phyloP scores from a whole-genome alignment of 1,140 invertebrate species.

The Hylaeus volcanicus region DNA sequence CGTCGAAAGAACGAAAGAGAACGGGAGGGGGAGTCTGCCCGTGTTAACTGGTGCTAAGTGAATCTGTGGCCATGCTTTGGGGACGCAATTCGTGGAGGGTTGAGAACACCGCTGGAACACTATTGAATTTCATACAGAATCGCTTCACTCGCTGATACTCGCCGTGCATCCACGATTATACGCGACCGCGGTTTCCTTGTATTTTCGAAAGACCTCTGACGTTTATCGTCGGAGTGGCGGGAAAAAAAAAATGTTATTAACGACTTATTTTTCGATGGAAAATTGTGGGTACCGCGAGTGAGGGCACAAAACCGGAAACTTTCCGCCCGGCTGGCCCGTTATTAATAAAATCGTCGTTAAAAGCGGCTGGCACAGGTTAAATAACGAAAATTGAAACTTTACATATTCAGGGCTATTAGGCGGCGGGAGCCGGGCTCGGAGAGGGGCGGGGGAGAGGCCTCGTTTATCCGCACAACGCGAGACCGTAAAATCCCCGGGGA shows the following conservation, averaged over 20 bases:
- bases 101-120: conserved; percentile 56
- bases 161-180: conserved; percentile 24
- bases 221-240: not conserved
- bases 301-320: conserved; percentile 31
- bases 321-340: conserved; percentile 37
- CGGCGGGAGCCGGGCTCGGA: too few relatives aligned
- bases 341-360: conserved; percentile 54
- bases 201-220: not conserved
- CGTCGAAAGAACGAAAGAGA: conserved; percentile 27
- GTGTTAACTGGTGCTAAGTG: conserved; percentile 72
- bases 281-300: not conserved
- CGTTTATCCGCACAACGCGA: conserved; percentile 48
- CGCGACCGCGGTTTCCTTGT: not conserved
- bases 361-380: conserved; percentile 47
- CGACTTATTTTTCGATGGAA: conserved; percentile 17
- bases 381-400: conserved; percentile 53
- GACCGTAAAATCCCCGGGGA: conserved; percentile 36
- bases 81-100: conserved; percentile 59
- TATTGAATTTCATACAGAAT: conserved; percentile 60
- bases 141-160: conserved; percentile 49
- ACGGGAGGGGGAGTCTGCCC: not conserved
- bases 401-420: conserved; percentile 41
- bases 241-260: conserved; percentile 30
- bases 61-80: conserved; percentile 71
- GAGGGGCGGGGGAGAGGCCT: not conserved